Conservation (phyloP, 2,113 vertebrate species). For the Ranitomeya variabilis region DNA sequence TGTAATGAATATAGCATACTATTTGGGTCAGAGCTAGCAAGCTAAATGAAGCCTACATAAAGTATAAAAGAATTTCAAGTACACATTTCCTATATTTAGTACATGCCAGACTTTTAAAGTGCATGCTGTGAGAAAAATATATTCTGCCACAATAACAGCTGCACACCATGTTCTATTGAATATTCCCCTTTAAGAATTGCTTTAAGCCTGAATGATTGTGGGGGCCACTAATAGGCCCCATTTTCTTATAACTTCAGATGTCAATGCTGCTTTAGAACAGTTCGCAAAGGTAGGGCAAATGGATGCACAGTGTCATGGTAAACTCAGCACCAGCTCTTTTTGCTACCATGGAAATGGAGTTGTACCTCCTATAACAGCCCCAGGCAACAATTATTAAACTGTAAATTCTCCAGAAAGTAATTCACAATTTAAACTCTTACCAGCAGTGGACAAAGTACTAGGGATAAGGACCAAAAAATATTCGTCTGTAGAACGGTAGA, state of each 20-base stretch:
- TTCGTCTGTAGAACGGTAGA: neutral
- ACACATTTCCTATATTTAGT: conserved; percentile 1
- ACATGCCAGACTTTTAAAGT: conserved; percentile 17
- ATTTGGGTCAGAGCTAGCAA: neutral
- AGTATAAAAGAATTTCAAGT: neutral
- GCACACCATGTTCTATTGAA: conserved; percentile 26
- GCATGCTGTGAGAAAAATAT: conserved; percentile 35
- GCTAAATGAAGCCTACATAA: neutral
- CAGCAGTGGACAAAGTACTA: neutral
- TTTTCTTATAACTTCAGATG: conserved; percentile 49
- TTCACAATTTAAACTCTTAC: conserved; percentile 7
- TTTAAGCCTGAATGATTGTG: conserved; percentile 40
- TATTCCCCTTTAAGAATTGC: conserved; percentile 17
- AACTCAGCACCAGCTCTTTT: conserved; percentile 21
- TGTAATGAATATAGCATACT: neutral
- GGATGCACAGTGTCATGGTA: conserved; percentile 27
- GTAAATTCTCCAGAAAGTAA: conserved; percentile 37
- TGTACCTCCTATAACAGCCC: conserved; percentile 3
- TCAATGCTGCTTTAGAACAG: conserved; percentile 33
- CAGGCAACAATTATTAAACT: conserved; percentile 47
- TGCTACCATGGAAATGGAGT: conserved; percentile 24
- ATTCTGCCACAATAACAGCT: conserved; percentile 13
- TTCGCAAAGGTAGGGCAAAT: conserved; percentile 34
- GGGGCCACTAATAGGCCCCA: conserved; percentile 35
- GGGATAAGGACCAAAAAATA: neutral